Evolutionary conservation across 2,797 vertebrate genomes (phyloP).

Genomic region (Chaunax sp.): DNA sequence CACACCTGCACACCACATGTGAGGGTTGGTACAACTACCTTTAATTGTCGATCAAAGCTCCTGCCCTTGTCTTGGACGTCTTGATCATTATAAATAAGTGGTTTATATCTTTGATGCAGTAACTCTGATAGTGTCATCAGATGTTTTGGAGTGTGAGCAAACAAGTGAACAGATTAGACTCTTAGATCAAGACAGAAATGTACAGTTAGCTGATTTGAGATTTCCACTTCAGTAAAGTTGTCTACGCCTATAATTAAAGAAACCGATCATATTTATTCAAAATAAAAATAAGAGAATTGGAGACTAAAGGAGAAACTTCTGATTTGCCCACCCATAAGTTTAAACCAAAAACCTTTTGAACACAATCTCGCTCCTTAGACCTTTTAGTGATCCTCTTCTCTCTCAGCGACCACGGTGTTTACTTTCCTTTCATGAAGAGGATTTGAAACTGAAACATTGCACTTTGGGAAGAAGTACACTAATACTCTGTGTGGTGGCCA

Average conservation of each 20-base stretch:
- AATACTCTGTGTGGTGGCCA: constrained; percentile 1
- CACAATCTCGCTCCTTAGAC: neutral
- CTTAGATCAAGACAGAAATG: neutral
- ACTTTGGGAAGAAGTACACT: neutral
- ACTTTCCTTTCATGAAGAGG: neutral
- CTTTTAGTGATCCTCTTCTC: neutral
- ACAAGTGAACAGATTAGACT: neutral
- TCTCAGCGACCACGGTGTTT: neutral
- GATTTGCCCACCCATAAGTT: neutral
- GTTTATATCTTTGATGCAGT: neutral
- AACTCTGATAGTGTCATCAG: neutral
- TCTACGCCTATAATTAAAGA: too few species aligned
- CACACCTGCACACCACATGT: too few species aligned
- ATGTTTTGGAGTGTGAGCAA: neutral
- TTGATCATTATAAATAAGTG: neutral
- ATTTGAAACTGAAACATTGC: constrained; percentile 1
- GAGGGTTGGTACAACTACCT: too few species aligned
- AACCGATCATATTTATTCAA: too few species aligned
- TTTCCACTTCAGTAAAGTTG: neutral
- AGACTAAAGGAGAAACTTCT: too few species aligned
- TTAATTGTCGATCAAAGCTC: too few species aligned
- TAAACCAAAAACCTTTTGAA: neutral
- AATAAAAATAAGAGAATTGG: too few species aligned
- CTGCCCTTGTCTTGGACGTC: too few species aligned
- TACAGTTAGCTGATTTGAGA: neutral